Evolutionary conservation across 2,888 invertebrate species (phyloP).

Genomic region (Physocephala rufipes): DNA sequence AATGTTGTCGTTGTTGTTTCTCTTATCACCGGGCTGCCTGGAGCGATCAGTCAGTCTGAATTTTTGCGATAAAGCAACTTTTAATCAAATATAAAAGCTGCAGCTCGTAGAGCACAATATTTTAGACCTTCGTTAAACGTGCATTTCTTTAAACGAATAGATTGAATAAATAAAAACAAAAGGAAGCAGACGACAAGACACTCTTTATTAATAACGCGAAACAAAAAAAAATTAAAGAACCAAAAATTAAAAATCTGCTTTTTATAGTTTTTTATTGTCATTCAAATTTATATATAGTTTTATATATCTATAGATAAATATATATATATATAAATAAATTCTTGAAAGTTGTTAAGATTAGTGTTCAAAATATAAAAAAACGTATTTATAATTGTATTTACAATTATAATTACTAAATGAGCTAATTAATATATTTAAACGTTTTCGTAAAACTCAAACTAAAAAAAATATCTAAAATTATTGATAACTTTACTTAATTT

Average conservation of each 20-base stretch:
- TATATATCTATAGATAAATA: background rate
- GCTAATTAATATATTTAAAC: too few species aligned
- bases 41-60: background rate
- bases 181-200: background rate
- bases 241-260: too few species aligned
- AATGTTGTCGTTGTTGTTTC: background rate
- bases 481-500: too few species aligned
- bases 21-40: slow-evolving; percentile 12
- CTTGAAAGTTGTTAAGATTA: too few species aligned
- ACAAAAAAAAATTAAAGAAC: too few species aligned
- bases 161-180: background rate
- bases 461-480: too few species aligned
- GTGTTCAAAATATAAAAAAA: too few species aligned
- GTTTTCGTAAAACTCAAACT: too few species aligned
- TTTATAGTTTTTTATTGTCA: too few species aligned
- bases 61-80: slow-evolving; percentile 24
- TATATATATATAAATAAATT: background rate
- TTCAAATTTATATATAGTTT: background rate
- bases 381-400: too few species aligned
- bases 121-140: slow-evolving; percentile 34
- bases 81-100: slow-evolving; percentile 37
- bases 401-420: too few species aligned
- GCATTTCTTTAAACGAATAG: slow-evolving; percentile 21
- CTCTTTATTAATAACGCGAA: background rate
- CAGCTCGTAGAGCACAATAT: background rate